Percentiles rank a stretch among this genome's conserved stretches.
These are phyloP conservation scores for Zoanthus gigantus DNA, from an alignment of 92 coral and sea anemone genomes.

Conservation along the genomic window DNA sequence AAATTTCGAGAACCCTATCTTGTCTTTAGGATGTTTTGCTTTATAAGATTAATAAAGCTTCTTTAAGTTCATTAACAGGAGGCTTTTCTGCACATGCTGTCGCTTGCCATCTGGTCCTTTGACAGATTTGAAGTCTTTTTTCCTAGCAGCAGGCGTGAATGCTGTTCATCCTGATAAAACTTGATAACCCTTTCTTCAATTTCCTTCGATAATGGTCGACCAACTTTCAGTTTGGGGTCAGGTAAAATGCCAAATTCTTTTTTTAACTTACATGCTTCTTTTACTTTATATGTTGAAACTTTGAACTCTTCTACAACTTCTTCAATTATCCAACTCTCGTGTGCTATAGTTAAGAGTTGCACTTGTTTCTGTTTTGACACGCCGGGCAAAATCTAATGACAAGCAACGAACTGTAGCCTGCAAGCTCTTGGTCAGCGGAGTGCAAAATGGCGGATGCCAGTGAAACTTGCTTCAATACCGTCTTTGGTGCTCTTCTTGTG, in stretches of 20 bases:
- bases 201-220: not conserved
- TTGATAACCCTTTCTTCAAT: slow-evolving; percentile 17
- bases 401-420: too few relatives aligned
- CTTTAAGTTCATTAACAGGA: slow-evolving; percentile 13
- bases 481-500: too few relatives aligned
- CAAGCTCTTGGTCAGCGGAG: too few relatives aligned
- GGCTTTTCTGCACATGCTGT: slow-evolving; percentile 30
- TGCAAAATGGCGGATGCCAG: too few relatives aligned
- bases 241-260: not conserved
- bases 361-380: not conserved
- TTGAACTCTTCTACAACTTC: slow-evolving; percentile 3
- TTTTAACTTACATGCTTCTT: not conserved
- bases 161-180: slow-evolving; percentile 24
- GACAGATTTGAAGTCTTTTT: slow-evolving; percentile 23
- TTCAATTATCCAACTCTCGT: slow-evolving; percentile 16
- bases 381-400: too few relatives aligned
- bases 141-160: slow-evolving; percentile 18
- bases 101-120: slow-evolving; percentile 29
- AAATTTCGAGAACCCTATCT: slow-evolving; percentile 1
- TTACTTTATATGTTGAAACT: slow-evolving; percentile 7
- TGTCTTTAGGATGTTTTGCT: slow-evolving; percentile 12
- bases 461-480: too few relatives aligned
- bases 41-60: slow-evolving; percentile 2
- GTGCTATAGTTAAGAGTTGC: slow-evolving; percentile 6
- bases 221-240: slow-evolving; percentile 18